Base-by-base conservation (phyloP, 1,140 invertebrate species). In the Saxidomus purpurata region DNA sequence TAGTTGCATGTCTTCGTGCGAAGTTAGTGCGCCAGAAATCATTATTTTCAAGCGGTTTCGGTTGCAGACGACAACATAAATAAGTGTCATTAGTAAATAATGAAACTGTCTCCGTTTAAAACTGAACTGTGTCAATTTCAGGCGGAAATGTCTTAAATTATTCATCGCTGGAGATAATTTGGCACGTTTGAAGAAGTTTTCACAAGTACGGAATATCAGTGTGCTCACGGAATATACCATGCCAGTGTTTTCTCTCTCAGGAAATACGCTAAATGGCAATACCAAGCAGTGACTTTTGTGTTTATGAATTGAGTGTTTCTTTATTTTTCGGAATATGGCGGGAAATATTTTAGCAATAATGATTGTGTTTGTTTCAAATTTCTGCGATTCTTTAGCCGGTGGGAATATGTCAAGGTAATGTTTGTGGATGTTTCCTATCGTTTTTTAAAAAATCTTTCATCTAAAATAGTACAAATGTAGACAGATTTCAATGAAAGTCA, bases 361-460 rank as follows among this genome's bases (percentile, higher is more conserved):
- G 11, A 31, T 36, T 3, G 17, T 67, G 17, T 67, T 67, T 67
- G 25, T 67, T 11, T 31, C 61, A 31, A 67, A 31, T 67, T 28
- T 67, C 11, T 31, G 11, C 17, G 61, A 13, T 36, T 31, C 11
- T 36, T 36, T 67, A 11, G 25, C 25, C 11, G 1, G 17, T 8
- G 61, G 61, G 28, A 67, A 67, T 67, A 67, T 67, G 61, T 67
- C 61, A 36, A 67, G 61, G 61, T 67, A 67, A 67, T 31, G 2
- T 31, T 59, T 59, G 9, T 52, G 9, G 47, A 52, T 11, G 9
- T 11, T 11, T 52, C 47, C 9, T 52, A 9, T 9, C 19, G 47
- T 11, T 9, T 52, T 52, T 52, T 52, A 52, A 52, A 52, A 52
- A 52, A 52, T 52, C 9, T 52, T 19, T 11, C 9, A 52, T 52